Conservation (phyloP, 2,113 vertebrate species). For the Cynopterus brachyotis region DNA sequence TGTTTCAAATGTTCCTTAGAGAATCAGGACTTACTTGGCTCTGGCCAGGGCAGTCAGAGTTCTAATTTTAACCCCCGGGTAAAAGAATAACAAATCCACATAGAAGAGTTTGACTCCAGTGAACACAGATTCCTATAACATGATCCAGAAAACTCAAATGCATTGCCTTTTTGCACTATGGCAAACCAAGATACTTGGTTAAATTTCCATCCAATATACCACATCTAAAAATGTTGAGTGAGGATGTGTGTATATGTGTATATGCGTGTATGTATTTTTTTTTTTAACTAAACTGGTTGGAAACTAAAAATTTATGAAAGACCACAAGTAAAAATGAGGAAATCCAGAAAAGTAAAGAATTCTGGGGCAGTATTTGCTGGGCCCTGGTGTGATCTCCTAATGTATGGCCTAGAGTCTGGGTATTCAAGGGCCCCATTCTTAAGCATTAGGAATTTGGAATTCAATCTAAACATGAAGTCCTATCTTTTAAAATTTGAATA, state of each 20-base stretch:
- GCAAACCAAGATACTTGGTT: neutral
- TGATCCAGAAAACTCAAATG: neutral
- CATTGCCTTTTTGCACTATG: neutral
- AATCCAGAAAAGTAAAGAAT: neutral
- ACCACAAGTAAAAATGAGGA: neutral
- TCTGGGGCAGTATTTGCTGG: neutral
- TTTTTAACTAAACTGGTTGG: neutral
- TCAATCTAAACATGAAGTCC: neutral
- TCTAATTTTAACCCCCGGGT: neutral
- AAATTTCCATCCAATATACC: neutral
- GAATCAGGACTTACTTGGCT: neutral
- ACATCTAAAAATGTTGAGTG: neutral
- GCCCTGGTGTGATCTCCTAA: neutral
- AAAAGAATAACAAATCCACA: neutral
- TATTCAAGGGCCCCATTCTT: neutral
- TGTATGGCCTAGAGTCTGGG: neutral
- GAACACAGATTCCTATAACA: neutral
- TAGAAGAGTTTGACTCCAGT: neutral
- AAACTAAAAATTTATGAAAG: neutral
- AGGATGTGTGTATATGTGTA: neutral
- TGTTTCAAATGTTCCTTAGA: conserved; percentile 4
- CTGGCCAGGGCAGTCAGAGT: neutral
- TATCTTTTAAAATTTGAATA: neutral
- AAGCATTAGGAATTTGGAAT: neutral
- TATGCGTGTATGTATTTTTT: neutral